Evolutionary conservation across 2,797 vertebrate genomes (phyloP).

Genomic region (Emys orbicularis): DNA sequence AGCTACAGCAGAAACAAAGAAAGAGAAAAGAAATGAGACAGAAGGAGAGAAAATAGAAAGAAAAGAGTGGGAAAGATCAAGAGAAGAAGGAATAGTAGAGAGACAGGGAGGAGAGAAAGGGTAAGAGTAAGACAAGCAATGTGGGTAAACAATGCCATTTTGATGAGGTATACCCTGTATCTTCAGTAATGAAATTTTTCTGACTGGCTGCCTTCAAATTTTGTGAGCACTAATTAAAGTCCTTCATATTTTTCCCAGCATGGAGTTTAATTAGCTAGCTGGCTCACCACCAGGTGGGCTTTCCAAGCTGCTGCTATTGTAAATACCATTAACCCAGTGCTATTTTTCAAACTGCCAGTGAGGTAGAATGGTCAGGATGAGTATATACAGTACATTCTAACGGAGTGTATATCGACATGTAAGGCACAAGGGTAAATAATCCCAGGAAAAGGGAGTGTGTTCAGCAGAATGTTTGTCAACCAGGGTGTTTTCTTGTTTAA

Average conservation of each 20-base stretch:
- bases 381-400: background rate
- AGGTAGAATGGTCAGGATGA: background rate
- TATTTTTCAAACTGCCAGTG: background rate
- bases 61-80: background rate
- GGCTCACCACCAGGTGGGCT: background rate
- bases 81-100: background rate
- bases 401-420: background rate
- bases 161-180: background rate
- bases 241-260: background rate
- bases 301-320: background rate
- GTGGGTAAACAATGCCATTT: background rate
- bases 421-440: background rate
- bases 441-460: background rate
- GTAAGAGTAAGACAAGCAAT: background rate
- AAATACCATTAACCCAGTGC: background rate
- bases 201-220: background rate
- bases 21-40: background rate
- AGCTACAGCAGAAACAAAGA: background rate
- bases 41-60: background rate
- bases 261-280: conserved; percentile 6
- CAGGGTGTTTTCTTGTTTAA: background rate
- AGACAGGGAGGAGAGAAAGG: background rate
- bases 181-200: background rate
- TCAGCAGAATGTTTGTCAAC: background rate
- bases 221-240: background rate